Conservation (phyloP, 2,113 vertebrate species). For the Nesoenas mayeri region DNA sequence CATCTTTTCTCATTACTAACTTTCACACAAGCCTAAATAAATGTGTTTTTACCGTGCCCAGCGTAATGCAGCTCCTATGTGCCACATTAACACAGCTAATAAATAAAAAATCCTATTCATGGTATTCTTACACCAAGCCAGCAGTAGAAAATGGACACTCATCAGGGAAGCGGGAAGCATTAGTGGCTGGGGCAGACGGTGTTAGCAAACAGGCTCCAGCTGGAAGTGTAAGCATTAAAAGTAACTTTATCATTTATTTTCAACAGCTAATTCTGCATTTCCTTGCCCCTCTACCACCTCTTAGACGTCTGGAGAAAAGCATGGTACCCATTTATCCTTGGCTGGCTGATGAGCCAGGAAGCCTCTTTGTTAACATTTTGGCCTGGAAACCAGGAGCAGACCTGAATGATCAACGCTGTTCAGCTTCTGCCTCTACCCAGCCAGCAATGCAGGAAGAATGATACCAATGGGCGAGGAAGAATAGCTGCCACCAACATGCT, state of each 20-base stretch:
- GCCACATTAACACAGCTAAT: slow-evolving; percentile 48
- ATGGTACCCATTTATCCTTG: background rate
- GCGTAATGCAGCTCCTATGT: background rate
- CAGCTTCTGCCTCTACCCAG: background rate
- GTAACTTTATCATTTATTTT: slow-evolving; percentile 33
- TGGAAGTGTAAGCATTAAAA: slow-evolving; percentile 2
- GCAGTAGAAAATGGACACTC: slow-evolving; percentile 29
- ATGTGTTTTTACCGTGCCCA: slow-evolving; percentile 33
- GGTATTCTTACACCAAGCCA: slow-evolving; percentile 24
- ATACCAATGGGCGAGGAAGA: background rate
- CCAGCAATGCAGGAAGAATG: background rate
- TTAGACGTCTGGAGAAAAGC: background rate
- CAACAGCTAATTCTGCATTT: slow-evolving; percentile 2
- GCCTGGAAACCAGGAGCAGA: background rate
- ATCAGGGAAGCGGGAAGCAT: background rate
- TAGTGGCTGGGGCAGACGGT: background rate
- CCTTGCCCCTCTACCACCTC: background rate
- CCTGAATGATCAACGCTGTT: background rate
- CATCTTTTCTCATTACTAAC: slow-evolving; percentile 55
- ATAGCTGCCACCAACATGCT: background rate
- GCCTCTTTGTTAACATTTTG: slow-evolving; percentile 1
- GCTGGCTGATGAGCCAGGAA: background rate
- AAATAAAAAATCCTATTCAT: slow-evolving; percentile 55
- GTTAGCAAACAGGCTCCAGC: slow-evolving; percentile 54
- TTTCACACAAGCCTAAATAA: slow-evolving; percentile 57